Conservation (phyloP, 2,797 vertebrate genomes). For the Chromis chromis region DNA sequence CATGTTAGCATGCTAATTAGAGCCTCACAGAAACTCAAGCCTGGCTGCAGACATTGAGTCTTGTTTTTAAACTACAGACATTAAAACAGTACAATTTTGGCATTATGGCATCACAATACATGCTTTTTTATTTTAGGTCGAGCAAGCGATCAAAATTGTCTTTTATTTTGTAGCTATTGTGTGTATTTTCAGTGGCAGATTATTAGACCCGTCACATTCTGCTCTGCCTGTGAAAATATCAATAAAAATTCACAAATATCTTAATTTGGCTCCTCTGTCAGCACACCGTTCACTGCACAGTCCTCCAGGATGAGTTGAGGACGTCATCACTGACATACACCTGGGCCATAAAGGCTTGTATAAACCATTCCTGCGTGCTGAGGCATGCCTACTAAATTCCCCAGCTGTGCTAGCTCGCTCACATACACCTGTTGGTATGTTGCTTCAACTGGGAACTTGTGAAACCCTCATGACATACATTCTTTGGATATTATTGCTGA, state of each 20-base stretch:
- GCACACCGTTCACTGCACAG: not conserved
- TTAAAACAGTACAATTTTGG: too few relatives aligned
- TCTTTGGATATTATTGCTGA: conserved; percentile 56
- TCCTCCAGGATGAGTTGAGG: conserved; percentile 17
- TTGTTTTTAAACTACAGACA: not conserved
- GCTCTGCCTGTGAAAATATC: not conserved
- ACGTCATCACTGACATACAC: conserved; percentile 49
- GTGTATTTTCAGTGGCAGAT: not conserved
- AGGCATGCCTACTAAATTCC: conserved; percentile 59
- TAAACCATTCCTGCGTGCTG: conserved; percentile 60
- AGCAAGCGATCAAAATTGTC: too few relatives aligned
- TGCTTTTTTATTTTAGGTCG: not conserved
- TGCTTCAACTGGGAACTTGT: conserved; percentile 51
- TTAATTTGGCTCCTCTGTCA: not conserved
- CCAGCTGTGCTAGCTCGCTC: conserved; percentile 60
- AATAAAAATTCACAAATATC: not conserved
- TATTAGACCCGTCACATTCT: not conserved
- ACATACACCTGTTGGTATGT: conserved; percentile 71
- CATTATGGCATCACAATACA: not conserved
- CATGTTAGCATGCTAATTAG: too few relatives aligned
- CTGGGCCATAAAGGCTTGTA: conserved; percentile 51
- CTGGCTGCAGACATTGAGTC: not conserved
- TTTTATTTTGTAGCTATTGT: too few relatives aligned
- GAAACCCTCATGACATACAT: conserved; percentile 66
- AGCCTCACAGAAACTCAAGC: not conserved